Conservation (phyloP, 2,888 invertebrate genomes). For the Yponomeuta evonymella region DNA sequence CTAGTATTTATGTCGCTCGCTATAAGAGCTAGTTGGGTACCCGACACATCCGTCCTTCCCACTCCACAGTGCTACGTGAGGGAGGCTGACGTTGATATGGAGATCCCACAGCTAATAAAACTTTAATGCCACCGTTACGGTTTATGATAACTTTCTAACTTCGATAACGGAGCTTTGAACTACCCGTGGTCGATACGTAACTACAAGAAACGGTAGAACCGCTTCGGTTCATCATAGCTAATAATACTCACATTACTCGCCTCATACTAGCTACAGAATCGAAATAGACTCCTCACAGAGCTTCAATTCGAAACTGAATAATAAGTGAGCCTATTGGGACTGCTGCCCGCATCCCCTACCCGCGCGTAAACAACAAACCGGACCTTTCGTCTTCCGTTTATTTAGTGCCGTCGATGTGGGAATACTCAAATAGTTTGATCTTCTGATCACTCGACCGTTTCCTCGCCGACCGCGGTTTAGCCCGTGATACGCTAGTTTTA, state of each 20-base stretch:
- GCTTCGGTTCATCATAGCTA: too few species aligned
- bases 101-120: background rate
- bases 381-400: background rate
- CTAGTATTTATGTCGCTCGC: too few species aligned
- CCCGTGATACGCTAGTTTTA: too few species aligned
- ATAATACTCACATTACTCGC: too few species aligned
- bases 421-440: background rate
- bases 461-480: background rate
- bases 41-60: too few species aligned
- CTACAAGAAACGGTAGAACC: background rate
- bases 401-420: background rate
- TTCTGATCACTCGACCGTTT: background rate
- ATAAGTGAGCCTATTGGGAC: too few species aligned
- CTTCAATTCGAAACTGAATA: too few species aligned
- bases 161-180: background rate
- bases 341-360: background rate
- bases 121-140: background rate
- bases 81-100: background rate
- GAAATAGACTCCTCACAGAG: too few species aligned
- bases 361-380: background rate
- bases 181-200: background rate
- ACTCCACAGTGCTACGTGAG: too few species aligned
- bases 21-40: too few species aligned
- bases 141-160: background rate
- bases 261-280: too few species aligned